phyloP scores from a whole-genome alignment of 2,797 vertebrate genomes.

The Naso thynnoides region DNA sequence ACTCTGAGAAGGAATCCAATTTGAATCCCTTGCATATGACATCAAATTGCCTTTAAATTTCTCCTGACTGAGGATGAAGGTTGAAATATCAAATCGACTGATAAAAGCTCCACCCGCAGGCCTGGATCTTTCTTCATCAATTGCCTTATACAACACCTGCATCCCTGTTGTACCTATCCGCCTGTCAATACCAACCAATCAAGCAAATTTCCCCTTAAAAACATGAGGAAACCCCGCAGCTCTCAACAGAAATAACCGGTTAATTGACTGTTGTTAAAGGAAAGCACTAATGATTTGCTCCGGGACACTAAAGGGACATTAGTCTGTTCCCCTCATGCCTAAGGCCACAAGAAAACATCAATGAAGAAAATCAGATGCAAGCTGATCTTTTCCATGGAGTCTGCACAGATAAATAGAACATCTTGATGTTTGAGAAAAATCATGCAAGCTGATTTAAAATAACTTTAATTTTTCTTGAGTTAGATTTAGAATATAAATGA shows the following conservation, averaged over 20 bases:
- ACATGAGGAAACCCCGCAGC: constrained; percentile 36
- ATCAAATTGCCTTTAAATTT: constrained; percentile 3
- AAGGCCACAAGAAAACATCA: constrained; percentile 42
- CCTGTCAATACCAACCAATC: constrained; percentile 41
- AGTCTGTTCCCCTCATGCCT: constrained; percentile 12
- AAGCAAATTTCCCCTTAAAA: constrained; percentile 37
- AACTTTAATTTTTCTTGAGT: not conserved
- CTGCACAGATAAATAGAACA: constrained; percentile 9
- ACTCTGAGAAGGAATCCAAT: not conserved
- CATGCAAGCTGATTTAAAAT: not conserved
- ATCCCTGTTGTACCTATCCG: not conserved
- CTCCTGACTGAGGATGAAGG: not conserved
- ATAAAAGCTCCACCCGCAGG: not conserved
- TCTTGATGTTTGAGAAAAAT: constrained; percentile 34
- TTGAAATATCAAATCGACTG: constrained; percentile 10
- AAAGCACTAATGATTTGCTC: constrained; percentile 62
- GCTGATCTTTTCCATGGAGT: not conserved
- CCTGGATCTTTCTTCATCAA: not conserved
- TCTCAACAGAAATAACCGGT: constrained; percentile 29
- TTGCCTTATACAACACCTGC: not conserved
- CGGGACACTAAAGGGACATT: constrained; percentile 47
- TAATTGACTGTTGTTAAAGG: constrained; percentile 53
- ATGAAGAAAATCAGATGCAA: constrained; percentile 34
- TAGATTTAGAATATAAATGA: not conserved
- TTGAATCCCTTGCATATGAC: not conserved